These are phyloP conservation scores for Drosophila erecta DNA, from an alignment of 1,140 invertebrate species.

Conservation along the genomic window DNA sequence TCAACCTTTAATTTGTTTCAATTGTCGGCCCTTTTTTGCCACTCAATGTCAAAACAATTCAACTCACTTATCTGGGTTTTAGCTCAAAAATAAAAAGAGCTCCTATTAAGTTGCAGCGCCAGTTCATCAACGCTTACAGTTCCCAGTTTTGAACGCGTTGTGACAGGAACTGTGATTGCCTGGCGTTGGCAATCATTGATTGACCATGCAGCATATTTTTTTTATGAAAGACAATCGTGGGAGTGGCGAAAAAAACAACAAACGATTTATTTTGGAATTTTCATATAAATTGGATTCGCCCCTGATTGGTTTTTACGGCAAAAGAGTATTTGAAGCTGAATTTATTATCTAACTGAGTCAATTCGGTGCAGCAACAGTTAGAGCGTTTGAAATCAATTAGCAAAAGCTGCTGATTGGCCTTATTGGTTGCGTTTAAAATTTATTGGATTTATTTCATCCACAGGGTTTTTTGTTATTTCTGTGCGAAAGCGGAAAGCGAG, in stretches of 20 bases:
- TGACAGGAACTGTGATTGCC: conserved; percentile 9
- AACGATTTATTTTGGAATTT: conserved; percentile 11
- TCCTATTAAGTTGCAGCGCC: conserved; percentile 19
- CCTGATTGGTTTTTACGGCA: conserved; percentile 7
- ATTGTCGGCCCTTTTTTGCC: conserved; percentile 18
- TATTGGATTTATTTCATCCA: conserved; percentile 5
- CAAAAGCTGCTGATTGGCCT: conserved; percentile 2
- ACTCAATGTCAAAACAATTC: conserved; percentile 42
- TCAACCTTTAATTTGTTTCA: conserved; percentile 45
- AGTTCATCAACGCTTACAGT: conserved; percentile 19
- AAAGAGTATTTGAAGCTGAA: conserved; percentile 7
- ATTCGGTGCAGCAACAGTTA: not conserved
- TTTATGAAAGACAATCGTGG: conserved; percentile 16
- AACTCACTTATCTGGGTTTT: conserved; percentile 29
- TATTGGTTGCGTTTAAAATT: conserved; percentile 4
- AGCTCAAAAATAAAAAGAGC: not conserved
- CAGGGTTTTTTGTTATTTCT: not conserved
- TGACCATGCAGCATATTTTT: conserved; percentile 12
- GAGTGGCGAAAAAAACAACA: conserved; percentile 3
- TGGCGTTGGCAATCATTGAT: conserved; percentile 19
- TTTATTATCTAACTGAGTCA: conserved; percentile 6
- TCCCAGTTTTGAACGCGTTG: conserved; percentile 3
- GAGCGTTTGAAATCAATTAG: conserved; percentile 15
- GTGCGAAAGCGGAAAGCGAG: not conserved
- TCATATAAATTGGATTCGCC: conserved; percentile 17